Evolutionary conservation across 2,888 invertebrate genomes (phyloP), one percentile per base, ranked within the genome.

Genomic region (Ganaspis brasiliensis): DNA sequence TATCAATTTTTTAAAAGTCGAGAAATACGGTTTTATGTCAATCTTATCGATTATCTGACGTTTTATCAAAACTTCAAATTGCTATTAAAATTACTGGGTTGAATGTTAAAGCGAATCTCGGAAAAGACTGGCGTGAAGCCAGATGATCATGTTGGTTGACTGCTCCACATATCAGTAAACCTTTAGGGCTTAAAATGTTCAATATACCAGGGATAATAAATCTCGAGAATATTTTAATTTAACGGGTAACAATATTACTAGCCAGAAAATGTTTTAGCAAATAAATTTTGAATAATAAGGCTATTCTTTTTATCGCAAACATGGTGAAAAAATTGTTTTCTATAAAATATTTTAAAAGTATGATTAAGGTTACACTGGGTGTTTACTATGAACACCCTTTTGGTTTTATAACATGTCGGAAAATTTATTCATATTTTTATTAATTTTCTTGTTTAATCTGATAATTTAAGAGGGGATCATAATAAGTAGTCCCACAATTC

Each of bases 181-280:
- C 67, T 67, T 67, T 67, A 67, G 67, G 67, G 67, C 45, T 67
- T 67, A 67, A 67, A 67, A 67, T 67, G 67, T 24, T 67, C 61
- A 37, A 61, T 61, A 37, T 19, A 61, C 14, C 35, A 6, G n/a
- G 12, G 24, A 67, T 67, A 45, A 21, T 24, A 67, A 45, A 67
- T 67, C 67, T 21, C 67, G n/a, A 19, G 6, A 40, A 21, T 63
- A 37, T 40, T 21, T 35, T 21, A 12, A 61, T 35, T 61, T 61
- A 49, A 49, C 49, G 49, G 16, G 49, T 6, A 49, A 52, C 16
- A 52, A 52, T 19, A 52, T 52, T 16, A 16, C n/a, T 6, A n/a
- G 19, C 19, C 9, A 52, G 9, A 52, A 52, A 52, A 19, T 52
- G 14, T 49, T n/a, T 16, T 16, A 19, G 19, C 19, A 16, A 19